phyloP scores from a whole-genome alignment of 35 echinoderm and acorn worm genomes.

The Chiridota heheva region DNA sequence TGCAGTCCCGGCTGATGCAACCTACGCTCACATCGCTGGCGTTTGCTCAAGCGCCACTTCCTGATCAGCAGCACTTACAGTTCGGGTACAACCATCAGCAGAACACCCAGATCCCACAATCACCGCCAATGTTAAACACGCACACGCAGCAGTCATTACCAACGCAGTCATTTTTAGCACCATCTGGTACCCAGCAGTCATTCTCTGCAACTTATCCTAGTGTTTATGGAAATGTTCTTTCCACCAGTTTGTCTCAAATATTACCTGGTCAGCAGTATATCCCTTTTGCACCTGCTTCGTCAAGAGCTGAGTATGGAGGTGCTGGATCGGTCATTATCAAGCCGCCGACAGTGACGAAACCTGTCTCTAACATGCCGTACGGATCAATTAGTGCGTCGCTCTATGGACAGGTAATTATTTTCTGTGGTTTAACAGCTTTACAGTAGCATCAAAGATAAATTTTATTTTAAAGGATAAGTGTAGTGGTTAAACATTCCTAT shows the following conservation, averaged over 20 bases:
- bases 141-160: slow-evolving; percentile 48
- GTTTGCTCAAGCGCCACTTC: background rate
- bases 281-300: slow-evolving; percentile 36
- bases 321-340: slow-evolving; percentile 67
- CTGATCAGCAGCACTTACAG: slow-evolving; percentile 11
- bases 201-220: slow-evolving; percentile 50
- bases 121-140: slow-evolving; percentile 60
- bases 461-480: no score
- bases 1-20: slow-evolving; percentile 36
- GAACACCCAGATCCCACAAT: slow-evolving; percentile 54
- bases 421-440: no score
- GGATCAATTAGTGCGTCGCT: slow-evolving; percentile 57
- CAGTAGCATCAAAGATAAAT: no score
- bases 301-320: slow-evolving; percentile 52
- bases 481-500: no score
- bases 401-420: slow-evolving; percentile 72
- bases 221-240: slow-evolving; percentile 52
- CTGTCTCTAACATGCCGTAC: slow-evolving; percentile 62
- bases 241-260: slow-evolving; percentile 62
- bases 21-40: slow-evolving; percentile 11
- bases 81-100: slow-evolving; percentile 27
- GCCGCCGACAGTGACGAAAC: slow-evolving; percentile 64
- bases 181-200: slow-evolving; percentile 18
- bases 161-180: slow-evolving; percentile 25
- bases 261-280: slow-evolving; percentile 60